Percentiles rank a stretch among this genome's conserved stretches.
phyloP scores from a whole-genome alignment of 2,888 invertebrate species.

The Luperina nickerlii region DNA sequence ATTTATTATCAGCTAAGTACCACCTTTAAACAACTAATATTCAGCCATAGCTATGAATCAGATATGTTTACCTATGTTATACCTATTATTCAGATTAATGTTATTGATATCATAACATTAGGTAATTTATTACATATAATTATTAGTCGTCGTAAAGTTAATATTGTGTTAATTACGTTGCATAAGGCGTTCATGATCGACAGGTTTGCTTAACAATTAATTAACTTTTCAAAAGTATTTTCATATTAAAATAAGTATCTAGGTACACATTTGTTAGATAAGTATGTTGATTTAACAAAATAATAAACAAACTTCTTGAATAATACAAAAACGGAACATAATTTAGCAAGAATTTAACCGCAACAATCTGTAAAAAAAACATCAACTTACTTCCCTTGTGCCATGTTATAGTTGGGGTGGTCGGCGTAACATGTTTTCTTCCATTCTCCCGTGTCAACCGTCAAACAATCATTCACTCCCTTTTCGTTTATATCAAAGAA shows the following conservation, averaged over 20 bases:
- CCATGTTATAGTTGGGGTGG: too few relatives aligned
- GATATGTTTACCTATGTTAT: not conserved
- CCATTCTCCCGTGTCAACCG: not conserved
- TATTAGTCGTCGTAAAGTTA: not conserved
- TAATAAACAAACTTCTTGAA: not conserved
- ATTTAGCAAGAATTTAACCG: not conserved
- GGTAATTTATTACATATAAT: too few relatives aligned
- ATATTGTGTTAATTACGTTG: not conserved
- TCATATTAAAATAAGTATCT: not conserved
- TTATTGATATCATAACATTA: not conserved
- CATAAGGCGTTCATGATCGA: not conserved
- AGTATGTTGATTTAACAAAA: not conserved
- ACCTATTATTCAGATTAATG: not conserved
- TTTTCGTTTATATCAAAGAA: too few relatives aligned
- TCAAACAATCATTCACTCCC: too few relatives aligned
- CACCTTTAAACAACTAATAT: not conserved
- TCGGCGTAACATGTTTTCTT: too few relatives aligned
- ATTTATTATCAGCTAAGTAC: not conserved
- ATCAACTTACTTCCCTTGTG: too few relatives aligned
- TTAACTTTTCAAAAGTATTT: not conserved
- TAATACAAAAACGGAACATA: not conserved
- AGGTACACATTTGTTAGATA: not conserved
- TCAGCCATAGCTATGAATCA: not conserved
- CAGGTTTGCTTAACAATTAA: not conserved
- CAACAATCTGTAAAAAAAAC: not conserved